These are phyloP conservation scores for Gymnorhina tibicen DNA, from an alignment of 2,113 vertebrate genomes.

Conservation along the genomic window DNA sequence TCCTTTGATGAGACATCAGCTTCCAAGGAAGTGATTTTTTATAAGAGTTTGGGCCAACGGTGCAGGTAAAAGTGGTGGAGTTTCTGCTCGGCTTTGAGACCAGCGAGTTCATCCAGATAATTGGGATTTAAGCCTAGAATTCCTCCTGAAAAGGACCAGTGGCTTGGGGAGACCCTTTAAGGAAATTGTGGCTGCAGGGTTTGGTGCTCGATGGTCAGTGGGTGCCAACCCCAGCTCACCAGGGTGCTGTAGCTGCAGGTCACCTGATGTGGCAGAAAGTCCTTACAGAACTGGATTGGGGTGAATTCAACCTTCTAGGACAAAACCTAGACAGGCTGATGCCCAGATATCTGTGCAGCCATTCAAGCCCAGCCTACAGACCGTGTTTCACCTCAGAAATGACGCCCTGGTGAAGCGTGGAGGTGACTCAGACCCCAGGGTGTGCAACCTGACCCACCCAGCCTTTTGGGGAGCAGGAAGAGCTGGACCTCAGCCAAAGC, in stretches of 20 bases:
- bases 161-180: neutral
- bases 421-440: neutral
- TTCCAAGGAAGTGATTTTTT: neutral
- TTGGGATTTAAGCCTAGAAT: neutral
- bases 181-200: neutral
- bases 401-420: fast-evolving
- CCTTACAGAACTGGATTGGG: neutral
- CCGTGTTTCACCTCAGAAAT: neutral
- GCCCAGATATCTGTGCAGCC: fast-evolving
- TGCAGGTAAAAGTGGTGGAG: neutral
- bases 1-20: neutral
- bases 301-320: neutral
- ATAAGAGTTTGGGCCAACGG: neutral
- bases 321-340: neutral
- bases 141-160: neutral
- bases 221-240: neutral
- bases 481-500: neutral
- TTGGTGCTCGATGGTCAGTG: neutral
- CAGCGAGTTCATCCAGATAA: neutral
- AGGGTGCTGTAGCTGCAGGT: fast-evolving
- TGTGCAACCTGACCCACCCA: neutral
- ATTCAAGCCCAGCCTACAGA: neutral
- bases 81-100: neutral
- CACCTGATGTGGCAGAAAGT: neutral
- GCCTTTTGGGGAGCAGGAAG: neutral